Evolutionary conservation across 2,888 invertebrate genomes (phyloP).

Genomic region (Microplitis deprimator): DNA sequence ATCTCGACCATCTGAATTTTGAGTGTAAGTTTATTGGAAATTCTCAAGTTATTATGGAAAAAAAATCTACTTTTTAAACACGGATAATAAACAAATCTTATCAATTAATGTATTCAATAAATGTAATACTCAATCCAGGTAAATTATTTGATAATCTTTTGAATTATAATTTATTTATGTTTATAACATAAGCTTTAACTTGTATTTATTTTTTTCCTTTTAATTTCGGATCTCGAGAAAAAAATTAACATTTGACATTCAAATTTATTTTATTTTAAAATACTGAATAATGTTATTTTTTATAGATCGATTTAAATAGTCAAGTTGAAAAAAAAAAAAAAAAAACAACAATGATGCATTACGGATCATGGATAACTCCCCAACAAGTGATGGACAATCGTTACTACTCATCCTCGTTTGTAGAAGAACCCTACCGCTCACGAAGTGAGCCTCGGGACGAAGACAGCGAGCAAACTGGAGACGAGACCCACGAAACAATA

Average conservation of each 20-base stretch:
- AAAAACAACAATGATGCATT: constrained; percentile 58
- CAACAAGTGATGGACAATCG: constrained; percentile 56
- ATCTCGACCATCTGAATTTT: background rate
- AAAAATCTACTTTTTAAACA: background rate
- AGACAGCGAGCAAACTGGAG: constrained; percentile 63
- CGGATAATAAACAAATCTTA: too few species aligned
- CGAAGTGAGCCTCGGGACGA: constrained; percentile 57
- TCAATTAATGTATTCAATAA: background rate
- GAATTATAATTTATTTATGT: too few species aligned
- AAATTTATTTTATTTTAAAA: too few species aligned
- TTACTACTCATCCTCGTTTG: constrained; percentile 54
- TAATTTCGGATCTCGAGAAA: too few species aligned
- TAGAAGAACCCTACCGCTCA: constrained; percentile 48
- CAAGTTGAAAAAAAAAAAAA: background rate
- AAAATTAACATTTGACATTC: too few species aligned
- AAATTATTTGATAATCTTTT: too few species aligned
- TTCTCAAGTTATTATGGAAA: background rate
- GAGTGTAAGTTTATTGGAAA: background rate
- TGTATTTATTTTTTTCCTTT: too few species aligned
- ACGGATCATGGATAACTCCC: constrained; percentile 56
- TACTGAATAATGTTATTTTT: too few species aligned
- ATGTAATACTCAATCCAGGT: background rate
- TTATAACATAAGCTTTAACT: too few species aligned
- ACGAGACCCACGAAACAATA: constrained; percentile 64
- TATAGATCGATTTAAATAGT: too few species aligned